These are phyloP conservation scores for Epinephelus awoara DNA, from an alignment of 2,797 vertebrate genomes.

Conservation along the genomic window DNA sequence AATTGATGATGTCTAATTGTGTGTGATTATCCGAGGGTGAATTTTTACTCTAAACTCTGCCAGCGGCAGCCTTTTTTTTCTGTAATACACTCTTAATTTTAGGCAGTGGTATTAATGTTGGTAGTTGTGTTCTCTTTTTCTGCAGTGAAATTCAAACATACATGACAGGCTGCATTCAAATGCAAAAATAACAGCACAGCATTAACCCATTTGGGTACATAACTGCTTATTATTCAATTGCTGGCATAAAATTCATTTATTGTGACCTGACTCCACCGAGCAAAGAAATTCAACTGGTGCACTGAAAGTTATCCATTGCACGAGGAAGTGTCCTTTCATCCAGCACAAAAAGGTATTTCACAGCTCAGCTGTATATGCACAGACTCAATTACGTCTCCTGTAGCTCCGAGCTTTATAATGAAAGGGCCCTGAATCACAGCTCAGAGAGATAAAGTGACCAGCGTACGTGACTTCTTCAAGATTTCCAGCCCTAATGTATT, in stretches of 20 bases:
- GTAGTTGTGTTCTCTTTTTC: too few relatives aligned
- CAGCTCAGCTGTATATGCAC: slow-evolving; percentile 40
- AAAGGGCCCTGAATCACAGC: slow-evolving; percentile 49
- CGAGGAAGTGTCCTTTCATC: slow-evolving; percentile 38
- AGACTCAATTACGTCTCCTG: slow-evolving; percentile 54
- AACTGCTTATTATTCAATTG: background rate
- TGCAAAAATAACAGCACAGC: background rate
- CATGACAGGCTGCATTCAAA: slow-evolving; percentile 1
- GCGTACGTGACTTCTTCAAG: slow-evolving; percentile 25
- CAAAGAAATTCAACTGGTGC: slow-evolving; percentile 16
- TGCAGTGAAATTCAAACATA: background rate
- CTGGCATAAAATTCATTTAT: slow-evolving; percentile 8
- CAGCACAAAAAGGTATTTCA: slow-evolving; percentile 47
- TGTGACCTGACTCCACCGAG: slow-evolving; percentile 21
- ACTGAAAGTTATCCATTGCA: slow-evolving; percentile 20
- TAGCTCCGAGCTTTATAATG: slow-evolving; percentile 47
- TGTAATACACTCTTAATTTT: background rate
- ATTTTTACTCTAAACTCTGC: slow-evolving; percentile 28
- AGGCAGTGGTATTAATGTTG: background rate
- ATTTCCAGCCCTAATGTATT: slow-evolving; percentile 48
- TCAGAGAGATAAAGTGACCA: slow-evolving; percentile 58
- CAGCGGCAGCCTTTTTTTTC: background rate
- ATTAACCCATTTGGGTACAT: background rate
- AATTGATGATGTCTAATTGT: slow-evolving; percentile 46
- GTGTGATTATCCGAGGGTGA: slow-evolving; percentile 22